phyloP scores from a whole-genome alignment of 2,113 vertebrate genomes.

The Conger conger region DNA sequence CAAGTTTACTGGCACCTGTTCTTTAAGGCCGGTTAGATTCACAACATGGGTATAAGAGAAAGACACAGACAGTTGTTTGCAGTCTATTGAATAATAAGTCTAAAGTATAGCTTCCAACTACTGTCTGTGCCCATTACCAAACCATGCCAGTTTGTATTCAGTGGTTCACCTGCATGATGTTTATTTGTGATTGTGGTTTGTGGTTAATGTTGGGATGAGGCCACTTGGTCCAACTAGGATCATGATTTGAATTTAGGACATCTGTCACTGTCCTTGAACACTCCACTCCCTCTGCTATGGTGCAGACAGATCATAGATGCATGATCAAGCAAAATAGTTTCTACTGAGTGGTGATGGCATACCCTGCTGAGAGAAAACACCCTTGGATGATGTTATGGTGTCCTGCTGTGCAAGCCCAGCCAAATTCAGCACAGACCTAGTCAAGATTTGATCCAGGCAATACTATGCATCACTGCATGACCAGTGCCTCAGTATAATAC shows the following conservation, averaged over 20 bases:
- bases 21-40: not conserved
- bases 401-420: too few species aligned
- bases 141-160: not conserved
- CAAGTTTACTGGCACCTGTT: too few species aligned
- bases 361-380: not conserved
- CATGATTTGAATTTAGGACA: not conserved
- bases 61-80: not conserved
- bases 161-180: not conserved
- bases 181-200: not conserved
- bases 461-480: too few species aligned
- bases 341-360: not conserved
- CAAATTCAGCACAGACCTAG: too few species aligned
- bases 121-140: not conserved
- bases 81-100: not conserved
- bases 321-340: not conserved
- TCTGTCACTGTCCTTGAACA: not conserved
- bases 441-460: too few species aligned
- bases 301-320: not conserved
- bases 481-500: too few species aligned
- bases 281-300: not conserved
- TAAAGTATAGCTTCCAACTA: not conserved
- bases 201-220: not conserved
- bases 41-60: not conserved
- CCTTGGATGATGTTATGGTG: too few species aligned
- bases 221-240: too few species aligned